Percentiles rank a stretch among this genome's conserved stretches.
Evolutionary conservation across 1,140 invertebrate species (phyloP).

Genomic region (Temnothorax nylanderi): DNA sequence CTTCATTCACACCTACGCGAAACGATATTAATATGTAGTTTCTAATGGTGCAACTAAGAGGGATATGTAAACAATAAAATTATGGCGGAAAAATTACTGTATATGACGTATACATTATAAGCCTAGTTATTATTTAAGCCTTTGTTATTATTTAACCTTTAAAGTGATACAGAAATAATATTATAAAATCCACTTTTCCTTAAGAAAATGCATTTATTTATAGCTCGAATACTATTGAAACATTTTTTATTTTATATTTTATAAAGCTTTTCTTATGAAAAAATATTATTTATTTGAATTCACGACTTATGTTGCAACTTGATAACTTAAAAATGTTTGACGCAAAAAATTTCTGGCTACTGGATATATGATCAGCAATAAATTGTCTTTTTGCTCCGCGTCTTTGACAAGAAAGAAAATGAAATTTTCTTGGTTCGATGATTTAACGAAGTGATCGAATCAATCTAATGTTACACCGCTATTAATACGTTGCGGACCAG

Average conservation of each 20-base stretch:
- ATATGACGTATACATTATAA: not conserved
- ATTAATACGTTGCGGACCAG: too few relatives aligned
- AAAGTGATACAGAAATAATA: not conserved
- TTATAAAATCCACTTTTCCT: not conserved
- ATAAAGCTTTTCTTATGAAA: not conserved
- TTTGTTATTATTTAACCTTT: not conserved
- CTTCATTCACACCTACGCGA: not conserved
- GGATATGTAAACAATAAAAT: not conserved
- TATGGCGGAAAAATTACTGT: not conserved
- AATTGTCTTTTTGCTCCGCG: not conserved
- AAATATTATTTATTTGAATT: not conserved
- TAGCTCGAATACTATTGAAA: not conserved
- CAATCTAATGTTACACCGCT: slow-evolving; percentile 25
- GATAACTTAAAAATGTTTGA: too few relatives aligned
- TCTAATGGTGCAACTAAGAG: slow-evolving; percentile 6
- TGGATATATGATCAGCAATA: not conserved
- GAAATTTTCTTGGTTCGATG: slow-evolving; percentile 35
- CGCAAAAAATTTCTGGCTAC: too few relatives aligned
- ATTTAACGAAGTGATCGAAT: slow-evolving; percentile 60
- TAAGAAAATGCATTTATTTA: not conserved
- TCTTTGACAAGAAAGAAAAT: slow-evolving; percentile 17
- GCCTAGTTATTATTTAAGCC: not conserved
- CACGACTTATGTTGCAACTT: not conserved
- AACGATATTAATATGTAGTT: not conserved
- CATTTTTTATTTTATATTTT: not conserved